Percentiles rank a stretch among this genome's conserved stretches.
These are phyloP conservation scores for Pseudolaguvia tuberculata DNA, from an alignment of 2,113 vertebrate genomes.

Conservation along the genomic window DNA sequence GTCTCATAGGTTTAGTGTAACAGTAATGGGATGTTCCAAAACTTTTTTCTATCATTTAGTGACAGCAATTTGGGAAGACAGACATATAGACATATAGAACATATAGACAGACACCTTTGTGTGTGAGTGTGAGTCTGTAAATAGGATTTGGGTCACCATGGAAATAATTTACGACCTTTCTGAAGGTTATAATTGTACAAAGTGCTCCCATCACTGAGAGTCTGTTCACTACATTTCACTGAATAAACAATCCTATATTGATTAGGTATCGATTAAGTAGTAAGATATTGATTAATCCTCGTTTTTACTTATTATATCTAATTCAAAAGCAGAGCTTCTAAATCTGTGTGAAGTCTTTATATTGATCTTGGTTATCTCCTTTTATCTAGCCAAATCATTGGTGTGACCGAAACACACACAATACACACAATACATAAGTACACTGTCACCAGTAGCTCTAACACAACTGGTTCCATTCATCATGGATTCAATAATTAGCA, in stretches of 20 bases:
- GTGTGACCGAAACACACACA: neutral
- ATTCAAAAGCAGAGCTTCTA: neutral
- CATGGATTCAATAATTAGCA: slow-evolving; percentile 8
- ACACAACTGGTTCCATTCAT: slow-evolving; percentile 14
- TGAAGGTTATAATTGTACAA: neutral
- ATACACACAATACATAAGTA: neutral
- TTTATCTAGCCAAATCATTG: neutral
- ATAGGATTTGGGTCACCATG: neutral
- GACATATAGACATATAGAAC: neutral
- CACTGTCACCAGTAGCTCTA: neutral
- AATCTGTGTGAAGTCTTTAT: neutral
- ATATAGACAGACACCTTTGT: neutral
- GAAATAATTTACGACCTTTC: neutral
- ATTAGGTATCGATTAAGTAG: neutral
- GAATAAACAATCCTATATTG: neutral
- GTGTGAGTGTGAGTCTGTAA: neutral
- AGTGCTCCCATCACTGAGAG: neutral
- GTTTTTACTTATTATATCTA: neutral
- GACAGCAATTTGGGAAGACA: too few relatives aligned
- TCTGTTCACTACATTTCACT: neutral
- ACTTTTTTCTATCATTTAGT: too few relatives aligned
- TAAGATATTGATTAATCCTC: neutral
- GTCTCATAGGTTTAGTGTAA: too few relatives aligned
- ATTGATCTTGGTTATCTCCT: neutral
- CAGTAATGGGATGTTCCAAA: too few relatives aligned